These are phyloP conservation scores for Gasteruption jaculator DNA, from an alignment of 2,888 invertebrate species.

Conservation along the genomic window DNA sequence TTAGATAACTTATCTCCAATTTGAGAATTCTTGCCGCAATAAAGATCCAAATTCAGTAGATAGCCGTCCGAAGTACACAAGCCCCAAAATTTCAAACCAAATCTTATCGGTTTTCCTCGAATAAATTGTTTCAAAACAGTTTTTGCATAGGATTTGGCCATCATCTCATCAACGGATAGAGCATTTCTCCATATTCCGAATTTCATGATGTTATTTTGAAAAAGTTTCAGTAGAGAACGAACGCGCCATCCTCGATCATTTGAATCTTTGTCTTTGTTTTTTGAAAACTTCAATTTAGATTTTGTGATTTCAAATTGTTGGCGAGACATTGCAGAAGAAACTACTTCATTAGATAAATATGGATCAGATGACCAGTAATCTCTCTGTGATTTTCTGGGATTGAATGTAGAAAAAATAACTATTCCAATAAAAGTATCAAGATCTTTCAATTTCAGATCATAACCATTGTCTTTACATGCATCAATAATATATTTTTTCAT, in stretches of 20 bases:
- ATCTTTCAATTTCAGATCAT: too few relatives aligned
- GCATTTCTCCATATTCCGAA: conserved; percentile 17
- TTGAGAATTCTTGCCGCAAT: conserved; percentile 21
- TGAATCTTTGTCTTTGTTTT: too few relatives aligned
- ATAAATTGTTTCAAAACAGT: conserved; percentile 23
- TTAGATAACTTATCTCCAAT: conserved; percentile 15
- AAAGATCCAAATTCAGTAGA: conserved; percentile 21
- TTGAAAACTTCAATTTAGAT: conserved; percentile 20
- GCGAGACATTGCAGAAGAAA: conserved; percentile 21
- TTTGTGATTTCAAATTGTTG: conserved; percentile 19
- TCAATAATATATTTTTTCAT: too few relatives aligned
- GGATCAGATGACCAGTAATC: too few relatives aligned
- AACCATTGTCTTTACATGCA: too few relatives aligned
- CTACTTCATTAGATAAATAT: too few relatives aligned
- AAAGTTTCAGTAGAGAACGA: conserved; percentile 15
- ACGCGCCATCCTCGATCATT: conserved; percentile 19
- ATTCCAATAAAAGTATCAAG: too few relatives aligned
- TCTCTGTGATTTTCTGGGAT: too few relatives aligned
- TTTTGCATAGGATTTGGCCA: conserved; percentile 20
- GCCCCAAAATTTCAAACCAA: conserved; percentile 25
- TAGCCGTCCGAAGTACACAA: conserved; percentile 21
- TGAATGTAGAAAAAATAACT: too few relatives aligned
- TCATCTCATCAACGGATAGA: too few relatives aligned
- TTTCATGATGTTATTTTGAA: conserved; percentile 12
- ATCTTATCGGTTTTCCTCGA: conserved; percentile 22